Percentiles rank a stretch among this genome's conserved stretches.
Evolutionary conservation across 2,113 vertebrate genomes (phyloP).

Genomic region (Eulemur macaco): DNA sequence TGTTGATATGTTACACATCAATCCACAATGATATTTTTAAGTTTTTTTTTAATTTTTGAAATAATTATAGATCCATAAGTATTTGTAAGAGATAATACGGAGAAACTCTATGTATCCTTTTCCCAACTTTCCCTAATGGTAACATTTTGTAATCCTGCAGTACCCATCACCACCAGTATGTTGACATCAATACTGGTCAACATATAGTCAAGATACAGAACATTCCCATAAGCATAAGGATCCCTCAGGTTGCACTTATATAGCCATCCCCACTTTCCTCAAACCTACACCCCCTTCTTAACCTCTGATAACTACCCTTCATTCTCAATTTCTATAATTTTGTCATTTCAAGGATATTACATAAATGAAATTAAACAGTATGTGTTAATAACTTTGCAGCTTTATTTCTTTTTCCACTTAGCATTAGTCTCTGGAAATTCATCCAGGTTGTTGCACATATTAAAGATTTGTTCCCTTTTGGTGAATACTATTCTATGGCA

Average conservation of each 20-base stretch:
- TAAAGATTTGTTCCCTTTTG: background rate
- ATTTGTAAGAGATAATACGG: background rate
- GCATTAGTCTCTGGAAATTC: background rate
- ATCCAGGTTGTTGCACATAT: background rate
- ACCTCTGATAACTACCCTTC: background rate
- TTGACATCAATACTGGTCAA: background rate
- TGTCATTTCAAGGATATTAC: background rate
- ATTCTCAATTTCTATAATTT: background rate
- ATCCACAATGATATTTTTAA: background rate
- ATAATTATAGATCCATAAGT: background rate
- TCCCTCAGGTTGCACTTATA: no score
- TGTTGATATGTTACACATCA: background rate
- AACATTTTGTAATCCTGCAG: background rate
- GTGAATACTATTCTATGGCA: background rate
- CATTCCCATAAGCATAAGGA: background rate
- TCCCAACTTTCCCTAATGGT: background rate
- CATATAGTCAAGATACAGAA: background rate
- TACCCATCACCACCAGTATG: background rate
- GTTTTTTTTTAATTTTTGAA: background rate
- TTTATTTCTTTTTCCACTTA: background rate
- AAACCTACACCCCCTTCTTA: background rate
- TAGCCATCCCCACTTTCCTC: rapidly evolving
- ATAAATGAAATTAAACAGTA: background rate
- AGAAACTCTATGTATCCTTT: background rate
- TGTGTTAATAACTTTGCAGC: background rate